Conservation (phyloP, 2,797 vertebrate genomes). For the Halcyon leucocephala region DNA sequence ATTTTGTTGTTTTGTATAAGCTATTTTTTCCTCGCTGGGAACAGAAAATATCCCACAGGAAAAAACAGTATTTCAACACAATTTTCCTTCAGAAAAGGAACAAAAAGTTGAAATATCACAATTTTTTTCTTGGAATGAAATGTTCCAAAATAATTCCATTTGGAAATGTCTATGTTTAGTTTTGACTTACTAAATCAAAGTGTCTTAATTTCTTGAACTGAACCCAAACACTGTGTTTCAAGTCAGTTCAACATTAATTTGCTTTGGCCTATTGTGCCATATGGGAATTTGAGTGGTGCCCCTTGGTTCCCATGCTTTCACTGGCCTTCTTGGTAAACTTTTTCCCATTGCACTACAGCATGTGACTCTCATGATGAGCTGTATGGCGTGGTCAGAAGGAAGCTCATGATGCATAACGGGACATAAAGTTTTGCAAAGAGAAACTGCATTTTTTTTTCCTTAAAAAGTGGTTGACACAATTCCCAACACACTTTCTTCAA, state of each 20-base stretch:
- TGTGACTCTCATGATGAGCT: neutral
- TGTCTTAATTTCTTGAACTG: slow-evolving; percentile 29
- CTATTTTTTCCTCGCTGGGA: slow-evolving; percentile 31
- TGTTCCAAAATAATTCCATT: slow-evolving; percentile 51
- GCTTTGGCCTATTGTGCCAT: neutral
- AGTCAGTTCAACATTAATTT: slow-evolving; percentile 10
- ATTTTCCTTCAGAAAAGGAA: slow-evolving; percentile 25
- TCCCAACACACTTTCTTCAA: neutral
- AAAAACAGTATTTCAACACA: neutral
- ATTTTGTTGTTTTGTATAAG: slow-evolving; percentile 11
- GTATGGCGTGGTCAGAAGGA: neutral
- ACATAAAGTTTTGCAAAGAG: neutral
- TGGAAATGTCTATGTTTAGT: slow-evolving; percentile 36
- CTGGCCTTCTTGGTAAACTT: neutral
- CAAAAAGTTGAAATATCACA: slow-evolving; percentile 44
- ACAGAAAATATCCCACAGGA: slow-evolving; percentile 29
- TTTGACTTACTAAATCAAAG: slow-evolving; percentile 45
- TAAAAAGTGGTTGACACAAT: accelerated
- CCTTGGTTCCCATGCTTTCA: neutral
- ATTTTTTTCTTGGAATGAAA: slow-evolving; percentile 17
- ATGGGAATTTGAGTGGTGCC: neutral
- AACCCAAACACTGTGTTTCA: neutral
- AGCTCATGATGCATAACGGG: neutral
- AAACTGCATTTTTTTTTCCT: neutral
- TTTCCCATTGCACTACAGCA: neutral